These are phyloP conservation scores for Drosophila leonis DNA, from an alignment of 2,888 invertebrate genomes.

Conservation along the genomic window DNA sequence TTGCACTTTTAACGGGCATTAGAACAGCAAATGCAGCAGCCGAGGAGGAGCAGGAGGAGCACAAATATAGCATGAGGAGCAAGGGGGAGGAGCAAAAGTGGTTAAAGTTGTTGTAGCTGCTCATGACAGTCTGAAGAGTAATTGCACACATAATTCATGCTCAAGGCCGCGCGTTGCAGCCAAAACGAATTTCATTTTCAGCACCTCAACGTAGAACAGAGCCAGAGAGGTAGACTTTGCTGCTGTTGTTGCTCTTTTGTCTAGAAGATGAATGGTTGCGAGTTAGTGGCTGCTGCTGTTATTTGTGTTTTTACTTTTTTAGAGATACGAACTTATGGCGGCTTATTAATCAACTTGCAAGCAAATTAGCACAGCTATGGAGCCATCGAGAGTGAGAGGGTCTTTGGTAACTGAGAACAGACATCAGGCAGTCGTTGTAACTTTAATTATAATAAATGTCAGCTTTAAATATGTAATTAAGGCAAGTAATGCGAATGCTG, in stretches of 20 bases:
- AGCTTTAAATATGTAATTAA: constrained; percentile 75
- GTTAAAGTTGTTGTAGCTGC: neutral
- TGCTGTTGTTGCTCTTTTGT: constrained; percentile 61
- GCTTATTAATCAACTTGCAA: constrained; percentile 72
- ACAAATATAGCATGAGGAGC: neutral
- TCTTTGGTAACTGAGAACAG: constrained; percentile 20
- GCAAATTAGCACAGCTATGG: constrained; percentile 68
- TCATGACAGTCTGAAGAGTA: constrained; percentile 75
- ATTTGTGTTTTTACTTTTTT: constrained; percentile 1
- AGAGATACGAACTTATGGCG: constrained; percentile 73
- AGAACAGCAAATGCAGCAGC: constrained; percentile 40
- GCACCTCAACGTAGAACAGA: constrained; percentile 58
- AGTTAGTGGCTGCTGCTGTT: constrained; percentile 61
- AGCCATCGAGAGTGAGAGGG: constrained; percentile 19
- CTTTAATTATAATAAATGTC: constrained; percentile 79
- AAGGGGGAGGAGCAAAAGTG: constrained; percentile 4
- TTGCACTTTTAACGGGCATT: constrained; percentile 70
- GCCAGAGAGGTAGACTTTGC: constrained; percentile 7
- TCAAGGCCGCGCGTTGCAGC: constrained; percentile 72
- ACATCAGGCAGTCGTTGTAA: constrained; percentile 49
- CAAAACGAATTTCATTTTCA: constrained; percentile 76
- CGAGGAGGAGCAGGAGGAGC: constrained; percentile 12
- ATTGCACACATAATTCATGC: constrained; percentile 81
- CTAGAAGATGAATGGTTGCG: constrained; percentile 73
- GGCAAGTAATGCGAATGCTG: constrained; percentile 34